Evolutionary conservation across 2,888 invertebrate genomes (phyloP).

Genomic region (Cyaniris semiargus): DNA sequence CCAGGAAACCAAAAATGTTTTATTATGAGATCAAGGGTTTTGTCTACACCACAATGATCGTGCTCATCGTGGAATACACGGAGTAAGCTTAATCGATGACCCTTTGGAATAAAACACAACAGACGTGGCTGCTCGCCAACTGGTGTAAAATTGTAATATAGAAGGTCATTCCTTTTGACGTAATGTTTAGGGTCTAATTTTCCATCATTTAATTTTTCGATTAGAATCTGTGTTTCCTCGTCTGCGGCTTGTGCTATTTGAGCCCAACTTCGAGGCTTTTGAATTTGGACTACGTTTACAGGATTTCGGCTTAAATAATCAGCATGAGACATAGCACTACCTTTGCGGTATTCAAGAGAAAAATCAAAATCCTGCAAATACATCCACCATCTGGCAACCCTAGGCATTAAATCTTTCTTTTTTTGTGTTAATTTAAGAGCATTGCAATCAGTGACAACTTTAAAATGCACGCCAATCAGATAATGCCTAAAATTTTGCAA

Average conservation of each 20-base stretch:
- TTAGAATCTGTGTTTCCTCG: slow-evolving; percentile 34
- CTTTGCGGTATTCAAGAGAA: slow-evolving; percentile 38
- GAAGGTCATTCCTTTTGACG: slow-evolving; percentile 34
- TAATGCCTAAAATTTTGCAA: slow-evolving; percentile 42
- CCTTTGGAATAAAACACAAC: slow-evolving; percentile 44
- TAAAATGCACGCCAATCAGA: slow-evolving; percentile 39
- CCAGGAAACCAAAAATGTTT: slow-evolving; percentile 41
- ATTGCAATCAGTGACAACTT: slow-evolving; percentile 48
- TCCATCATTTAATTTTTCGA: slow-evolving; percentile 30
- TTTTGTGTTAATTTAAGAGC: slow-evolving; percentile 45
- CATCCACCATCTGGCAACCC: slow-evolving; percentile 33
- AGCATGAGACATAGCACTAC: too few relatives aligned
- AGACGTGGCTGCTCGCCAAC: slow-evolving; percentile 35
- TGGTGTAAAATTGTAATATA: slow-evolving; percentile 37
- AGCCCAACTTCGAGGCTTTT: slow-evolving; percentile 39
- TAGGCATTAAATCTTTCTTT: slow-evolving; percentile 13
- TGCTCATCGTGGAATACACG: slow-evolving; percentile 43
- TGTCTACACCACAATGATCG: slow-evolving; percentile 34
- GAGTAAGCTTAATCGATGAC: slow-evolving; percentile 43
- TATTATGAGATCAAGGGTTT: slow-evolving; percentile 30
- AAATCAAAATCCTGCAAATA: slow-evolving; percentile 41
- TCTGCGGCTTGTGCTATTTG: slow-evolving; percentile 38
- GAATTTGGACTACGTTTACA: slow-evolving; percentile 3
- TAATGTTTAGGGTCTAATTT: slow-evolving; percentile 35
- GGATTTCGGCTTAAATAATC: too few relatives aligned